Conservation (phyloP, 2,113 vertebrate species). For the Furnarius figulus region DNA sequence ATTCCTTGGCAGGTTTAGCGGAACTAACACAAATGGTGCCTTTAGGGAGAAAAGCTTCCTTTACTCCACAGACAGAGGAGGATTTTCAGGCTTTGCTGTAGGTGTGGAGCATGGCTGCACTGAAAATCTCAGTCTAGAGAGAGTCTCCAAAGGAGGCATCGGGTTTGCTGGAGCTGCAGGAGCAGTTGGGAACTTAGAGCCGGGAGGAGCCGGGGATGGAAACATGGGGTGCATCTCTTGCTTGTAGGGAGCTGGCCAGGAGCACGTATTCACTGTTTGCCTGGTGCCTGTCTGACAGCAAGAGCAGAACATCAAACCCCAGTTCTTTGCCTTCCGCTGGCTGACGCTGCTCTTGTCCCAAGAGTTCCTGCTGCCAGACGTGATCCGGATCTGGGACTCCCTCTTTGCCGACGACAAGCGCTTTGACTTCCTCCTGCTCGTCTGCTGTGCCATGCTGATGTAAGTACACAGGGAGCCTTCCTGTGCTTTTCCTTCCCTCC, state of each 20-base stretch:
- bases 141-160: background rate
- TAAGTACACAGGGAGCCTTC: conserved; percentile 66
- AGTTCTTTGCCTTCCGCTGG: conserved; percentile 99
- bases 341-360: conserved; percentile 94
- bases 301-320: conserved; percentile 98
- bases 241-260: background rate
- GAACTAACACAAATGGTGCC: background rate
- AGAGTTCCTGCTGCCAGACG: conserved; percentile 95
- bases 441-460: conserved; percentile 96
- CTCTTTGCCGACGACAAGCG: conserved; percentile 91
- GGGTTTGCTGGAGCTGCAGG: background rate
- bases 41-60: background rate
- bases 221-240: background rate
- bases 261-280: background rate
- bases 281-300: conserved; percentile 78
- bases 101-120: background rate
- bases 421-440: conserved; percentile 94
- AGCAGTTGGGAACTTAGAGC: background rate
- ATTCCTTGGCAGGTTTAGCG: background rate
- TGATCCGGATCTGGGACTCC: conserved; percentile 98
- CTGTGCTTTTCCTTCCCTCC: background rate
- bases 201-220: background rate
- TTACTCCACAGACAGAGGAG: background rate
- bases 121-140: background rate
- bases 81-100: background rate